Base-by-base conservation (phyloP, 2,888 invertebrate species). In the Hipparchia sbordonii region DNA sequence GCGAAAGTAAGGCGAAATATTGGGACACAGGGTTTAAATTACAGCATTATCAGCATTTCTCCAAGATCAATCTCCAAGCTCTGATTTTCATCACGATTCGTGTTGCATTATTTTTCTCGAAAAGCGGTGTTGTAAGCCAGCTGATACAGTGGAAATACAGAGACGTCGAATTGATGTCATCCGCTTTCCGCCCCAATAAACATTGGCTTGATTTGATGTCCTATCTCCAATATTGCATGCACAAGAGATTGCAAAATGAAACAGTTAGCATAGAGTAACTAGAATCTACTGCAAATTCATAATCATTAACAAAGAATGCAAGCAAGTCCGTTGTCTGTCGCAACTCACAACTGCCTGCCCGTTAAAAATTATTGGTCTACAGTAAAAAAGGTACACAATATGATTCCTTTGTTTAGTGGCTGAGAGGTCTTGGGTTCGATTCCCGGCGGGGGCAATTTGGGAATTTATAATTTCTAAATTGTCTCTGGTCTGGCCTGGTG, bases 121-220 rank as follows among this genome's bases (percentile, higher is more conserved):
- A 62, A 46, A 13, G 46, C 62, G 48, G 46, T 46, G 62, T 62
- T 62, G 46, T 13, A 13, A 62, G 13, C 6, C 59, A 39, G 33
- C 33, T 10, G 12, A 8, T 62, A 48, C 48, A 7, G 9, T 62
- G 62, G 5, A 62, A 7, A 46, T 62, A 9, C 13, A 48, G 9
- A 62, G 46, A n/a, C 48, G n/a, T 62, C 62, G 62, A 46, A 62
- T 62, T 13, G 13, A 62, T 62, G 62, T 62, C 59, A 60, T 59
- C 46, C 62, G 62, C 62, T 13, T 13, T 59, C 46, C 62, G 62
- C 46, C 46, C 46, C 46, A 62, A 62, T 62, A 48, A 62, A 62
- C 46, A 62, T 46, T 39, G 45, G 8, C 46, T 62, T 46, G 62
- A 62, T 62, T 62, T 62, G 46, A 13, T 62, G 7, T 62, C 39